Evolutionary conservation across 2,113 vertebrate species (phyloP).

Genomic region (Indri indri): DNA sequence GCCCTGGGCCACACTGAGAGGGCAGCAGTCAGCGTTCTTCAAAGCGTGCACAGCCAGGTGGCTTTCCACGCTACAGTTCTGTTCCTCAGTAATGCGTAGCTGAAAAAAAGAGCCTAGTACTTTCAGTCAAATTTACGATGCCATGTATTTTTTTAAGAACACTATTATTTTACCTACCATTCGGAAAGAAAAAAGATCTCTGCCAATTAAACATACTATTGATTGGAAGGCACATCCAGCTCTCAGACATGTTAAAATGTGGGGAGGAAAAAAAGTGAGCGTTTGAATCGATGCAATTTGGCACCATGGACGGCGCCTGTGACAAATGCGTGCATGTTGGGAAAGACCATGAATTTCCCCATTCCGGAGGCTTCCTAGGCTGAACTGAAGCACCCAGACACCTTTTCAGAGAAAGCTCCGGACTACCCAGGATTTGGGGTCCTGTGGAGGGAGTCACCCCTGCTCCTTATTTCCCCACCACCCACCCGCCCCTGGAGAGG

Average conservation of each 20-base stretch:
- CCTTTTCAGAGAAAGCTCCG: background rate
- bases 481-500: background rate
- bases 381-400: background rate
- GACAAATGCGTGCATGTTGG: background rate
- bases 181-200: background rate
- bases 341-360: background rate
- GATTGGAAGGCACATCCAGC: background rate
- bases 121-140: background rate
- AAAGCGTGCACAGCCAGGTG: background rate
- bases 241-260: conserved; percentile 21
- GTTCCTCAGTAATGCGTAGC: background rate
- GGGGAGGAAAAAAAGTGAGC: background rate
- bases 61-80: background rate
- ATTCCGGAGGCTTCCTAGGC: background rate
- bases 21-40: background rate
- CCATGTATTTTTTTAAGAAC: background rate
- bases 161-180: background rate
- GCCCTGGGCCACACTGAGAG: background rate
- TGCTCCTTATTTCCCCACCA: background rate
- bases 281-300: background rate
- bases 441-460: background rate
- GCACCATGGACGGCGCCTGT: background rate
- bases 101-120: background rate
- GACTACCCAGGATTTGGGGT: background rate
- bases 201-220: background rate